Conservation (phyloP, 2,888 invertebrate genomes). For the Blastobasis adustella region DNA sequence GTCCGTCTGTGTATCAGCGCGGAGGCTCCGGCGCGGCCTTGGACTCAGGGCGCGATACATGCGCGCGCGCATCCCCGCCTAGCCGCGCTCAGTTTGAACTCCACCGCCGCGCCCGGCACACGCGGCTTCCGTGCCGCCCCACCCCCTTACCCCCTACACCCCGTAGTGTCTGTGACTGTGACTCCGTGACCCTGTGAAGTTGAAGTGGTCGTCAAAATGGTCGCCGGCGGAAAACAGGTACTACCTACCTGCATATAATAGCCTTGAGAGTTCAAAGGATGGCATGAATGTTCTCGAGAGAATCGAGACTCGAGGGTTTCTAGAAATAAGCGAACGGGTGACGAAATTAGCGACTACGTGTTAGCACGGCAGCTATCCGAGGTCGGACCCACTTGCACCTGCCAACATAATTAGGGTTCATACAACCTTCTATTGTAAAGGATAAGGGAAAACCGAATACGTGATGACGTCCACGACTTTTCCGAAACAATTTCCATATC, state of each 20-base stretch:
- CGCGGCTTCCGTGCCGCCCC: slow-evolving; percentile 54
- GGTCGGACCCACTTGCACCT: too few species aligned
- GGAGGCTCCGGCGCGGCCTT: slow-evolving; percentile 19
- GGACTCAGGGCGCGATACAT: slow-evolving; percentile 18
- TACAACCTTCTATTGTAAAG: too few species aligned
- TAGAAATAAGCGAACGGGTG: too few species aligned
- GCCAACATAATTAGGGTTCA: too few species aligned
- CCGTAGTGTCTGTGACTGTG: slow-evolving; percentile 38
- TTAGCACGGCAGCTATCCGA: too few species aligned
- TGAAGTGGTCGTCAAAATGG: slow-evolving; percentile 50
- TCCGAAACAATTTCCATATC: too few species aligned
- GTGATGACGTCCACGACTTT: too few species aligned
- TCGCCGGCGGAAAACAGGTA: slow-evolving; percentile 74
- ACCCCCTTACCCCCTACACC: slow-evolving; percentile 22
- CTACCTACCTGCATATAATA: slow-evolving; percentile 15
- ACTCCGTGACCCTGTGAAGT: slow-evolving; percentile 51
- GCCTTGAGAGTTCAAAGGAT: not conserved
- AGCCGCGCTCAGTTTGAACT: slow-evolving; percentile 58
- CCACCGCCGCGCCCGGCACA: slow-evolving; percentile 68
- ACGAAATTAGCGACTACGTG: too few species aligned
- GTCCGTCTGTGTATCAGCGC: too few species aligned
- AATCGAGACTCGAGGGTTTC: too few species aligned
- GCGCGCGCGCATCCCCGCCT: slow-evolving; percentile 28
- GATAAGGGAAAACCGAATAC: too few species aligned
- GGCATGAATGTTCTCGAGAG: too few species aligned